Base-by-base conservation (phyloP, 2,797 vertebrate genomes). In the Mus minutoides region DNA sequence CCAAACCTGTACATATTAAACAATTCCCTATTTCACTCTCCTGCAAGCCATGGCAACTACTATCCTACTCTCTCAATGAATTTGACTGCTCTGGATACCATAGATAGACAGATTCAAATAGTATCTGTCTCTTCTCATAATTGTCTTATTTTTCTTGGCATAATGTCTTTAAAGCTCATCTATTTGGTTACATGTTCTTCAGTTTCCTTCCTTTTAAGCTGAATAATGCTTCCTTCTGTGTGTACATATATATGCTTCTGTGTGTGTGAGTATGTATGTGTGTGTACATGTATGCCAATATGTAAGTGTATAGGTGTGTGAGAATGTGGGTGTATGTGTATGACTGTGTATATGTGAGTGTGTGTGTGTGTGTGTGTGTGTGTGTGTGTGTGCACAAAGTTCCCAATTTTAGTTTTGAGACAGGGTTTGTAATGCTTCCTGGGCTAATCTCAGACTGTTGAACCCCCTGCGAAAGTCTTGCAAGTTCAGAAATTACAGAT, bases 101-200 rank as follows among this genome's bases (percentile, higher is more conserved):
- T 67, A 75, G 9, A 26, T 37, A 49, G 91, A 85, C 62, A 19
- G 43, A 84, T 52, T 62, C n/a, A n/a, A 34, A 75, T 2, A 76
- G 71, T 60, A 96, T 40, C 84, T 93, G 40, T 91, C n/a, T 46
- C 93, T 76, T 93, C 49, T 13, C 77, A 54, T 85, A 37, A 80
- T 26, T 71, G 11, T 71, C 11, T 56, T 90, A 76, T 60, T 85
- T 82, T 37, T 62, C 8, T 54, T 90, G 62, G 31, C n/a, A 40
- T 87, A 88, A 88, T n/a, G 0, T 92, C 85, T 82, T 96, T 71
- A 82, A 92, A 54, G 9, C 43, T 87, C 52, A 60, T 71, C 34
- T 56, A 56, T 54, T 29, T 31, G 80, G 5, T 71, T 75, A 34
- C 40, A 80, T 17, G 0, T 84, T 52, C 93, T 43, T 91, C 19